Percentiles rank a stretch among this genome's conserved stretches.
These are phyloP conservation scores for Crocodylus rhombifer DNA, from an alignment of 2,797 vertebrate genomes.

Conservation along the genomic window DNA sequence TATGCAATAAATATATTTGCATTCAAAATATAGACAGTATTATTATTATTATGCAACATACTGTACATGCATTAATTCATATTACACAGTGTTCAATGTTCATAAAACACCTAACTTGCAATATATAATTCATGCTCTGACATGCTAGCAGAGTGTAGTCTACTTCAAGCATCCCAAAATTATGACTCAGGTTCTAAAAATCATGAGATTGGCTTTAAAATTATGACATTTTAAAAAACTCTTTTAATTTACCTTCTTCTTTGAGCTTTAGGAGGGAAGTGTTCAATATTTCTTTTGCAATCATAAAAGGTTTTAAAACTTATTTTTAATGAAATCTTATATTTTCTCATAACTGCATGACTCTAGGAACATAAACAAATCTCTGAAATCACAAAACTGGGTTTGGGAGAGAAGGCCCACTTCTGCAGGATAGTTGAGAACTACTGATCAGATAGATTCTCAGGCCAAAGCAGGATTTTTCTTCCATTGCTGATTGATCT, in stretches of 20 bases:
- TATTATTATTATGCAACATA: no score
- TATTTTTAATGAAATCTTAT: background rate
- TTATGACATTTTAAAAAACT: background rate
- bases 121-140: background rate
- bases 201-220: background rate
- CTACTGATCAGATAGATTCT: background rate
- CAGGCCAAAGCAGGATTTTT: background rate
- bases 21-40: no score
- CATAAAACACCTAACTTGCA: background rate
- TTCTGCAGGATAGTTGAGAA: background rate
- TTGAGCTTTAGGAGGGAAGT: background rate
- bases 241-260: background rate
- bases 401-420: background rate
- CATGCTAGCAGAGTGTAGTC: background rate
- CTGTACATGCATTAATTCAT: background rate
- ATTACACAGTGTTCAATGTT: background rate
- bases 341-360: background rate
- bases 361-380: background rate
- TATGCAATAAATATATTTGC: no score
- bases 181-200: background rate
- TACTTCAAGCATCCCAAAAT: background rate
- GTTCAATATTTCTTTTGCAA: background rate
- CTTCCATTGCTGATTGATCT: background rate
- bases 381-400: background rate
- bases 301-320: background rate